Evolutionary conservation across 2,888 invertebrate genomes (phyloP).

Genomic region (Byasa hedistus): DNA sequence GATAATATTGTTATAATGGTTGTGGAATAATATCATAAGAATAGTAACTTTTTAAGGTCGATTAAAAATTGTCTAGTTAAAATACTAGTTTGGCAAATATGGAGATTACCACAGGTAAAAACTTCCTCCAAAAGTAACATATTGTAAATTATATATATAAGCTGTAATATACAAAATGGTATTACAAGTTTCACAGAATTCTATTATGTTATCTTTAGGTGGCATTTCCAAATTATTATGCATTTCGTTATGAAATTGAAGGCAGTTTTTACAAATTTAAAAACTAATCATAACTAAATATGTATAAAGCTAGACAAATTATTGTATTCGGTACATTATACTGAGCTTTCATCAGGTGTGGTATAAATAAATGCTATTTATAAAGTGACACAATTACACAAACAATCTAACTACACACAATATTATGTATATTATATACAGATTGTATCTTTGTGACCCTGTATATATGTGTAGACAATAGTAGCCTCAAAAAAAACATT

Average conservation of each 20-base stretch:
- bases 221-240: conserved; percentile 26
- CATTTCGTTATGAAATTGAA: conserved; percentile 33
- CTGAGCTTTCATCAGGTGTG: conserved; percentile 80
- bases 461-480: conserved; percentile 52
- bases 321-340: conserved; percentile 47
- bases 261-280: conserved; percentile 33
- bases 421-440: conserved; percentile 55
- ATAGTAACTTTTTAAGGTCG: conserved; percentile 21
- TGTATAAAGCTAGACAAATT: conserved; percentile 28
- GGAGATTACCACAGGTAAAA: conserved; percentile 77
- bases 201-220: background rate
- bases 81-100: conserved; percentile 78
- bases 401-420: conserved; percentile 48
- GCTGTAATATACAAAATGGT: background rate
- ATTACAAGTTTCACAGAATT: background rate
- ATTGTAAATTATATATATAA: conserved; percentile 1
- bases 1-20: conserved; percentile 8
- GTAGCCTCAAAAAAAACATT: conserved; percentile 63
- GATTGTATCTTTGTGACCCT: conserved; percentile 69
- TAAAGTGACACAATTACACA: conserved; percentile 39
- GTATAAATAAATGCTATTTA: conserved; percentile 65
- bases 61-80: conserved; percentile 28
- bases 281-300: conserved; percentile 33
- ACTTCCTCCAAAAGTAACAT: conserved; percentile 13
- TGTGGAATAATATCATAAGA: conserved; percentile 26